Evolutionary conservation across 2,113 vertebrate genomes (phyloP).

Genomic region (Halichoeres trimaculatus): DNA sequence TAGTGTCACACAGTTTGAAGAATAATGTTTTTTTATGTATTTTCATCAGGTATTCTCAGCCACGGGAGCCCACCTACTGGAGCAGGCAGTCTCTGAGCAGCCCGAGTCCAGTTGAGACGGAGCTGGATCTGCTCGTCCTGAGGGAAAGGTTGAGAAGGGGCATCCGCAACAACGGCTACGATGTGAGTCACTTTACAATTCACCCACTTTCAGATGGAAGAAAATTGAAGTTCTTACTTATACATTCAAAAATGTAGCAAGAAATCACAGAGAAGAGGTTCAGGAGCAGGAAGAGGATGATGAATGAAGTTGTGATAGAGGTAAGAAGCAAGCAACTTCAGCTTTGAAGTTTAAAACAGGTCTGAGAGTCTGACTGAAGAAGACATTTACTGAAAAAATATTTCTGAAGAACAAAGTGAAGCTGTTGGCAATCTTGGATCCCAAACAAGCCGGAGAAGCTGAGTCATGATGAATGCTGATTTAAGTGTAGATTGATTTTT

Average conservation of each 20-base stretch:
- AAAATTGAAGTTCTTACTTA: neutral
- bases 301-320: neutral
- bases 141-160: conserved; percentile 92
- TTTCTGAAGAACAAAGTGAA: no score
- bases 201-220: neutral
- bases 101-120: conserved; percentile 94
- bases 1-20: neutral
- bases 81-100: conserved; percentile 98
- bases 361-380: neutral
- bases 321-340: neutral
- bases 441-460: no score
- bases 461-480: no score
- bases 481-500: no score
- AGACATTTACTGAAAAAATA: no score
- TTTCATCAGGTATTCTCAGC: conserved; percentile 86
- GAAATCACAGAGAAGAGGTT: neutral
- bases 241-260: neutral
- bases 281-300: neutral
- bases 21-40: neutral
- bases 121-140: conserved; percentile 98
- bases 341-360: neutral
- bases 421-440: no score
- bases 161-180: conserved; percentile 96
- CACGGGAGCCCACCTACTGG: conserved; percentile 91
- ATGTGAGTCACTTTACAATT: conserved; percentile 84